Evolutionary conservation across 1,140 invertebrate genomes (phyloP).

Genomic region (Drosophila takahashii): DNA sequence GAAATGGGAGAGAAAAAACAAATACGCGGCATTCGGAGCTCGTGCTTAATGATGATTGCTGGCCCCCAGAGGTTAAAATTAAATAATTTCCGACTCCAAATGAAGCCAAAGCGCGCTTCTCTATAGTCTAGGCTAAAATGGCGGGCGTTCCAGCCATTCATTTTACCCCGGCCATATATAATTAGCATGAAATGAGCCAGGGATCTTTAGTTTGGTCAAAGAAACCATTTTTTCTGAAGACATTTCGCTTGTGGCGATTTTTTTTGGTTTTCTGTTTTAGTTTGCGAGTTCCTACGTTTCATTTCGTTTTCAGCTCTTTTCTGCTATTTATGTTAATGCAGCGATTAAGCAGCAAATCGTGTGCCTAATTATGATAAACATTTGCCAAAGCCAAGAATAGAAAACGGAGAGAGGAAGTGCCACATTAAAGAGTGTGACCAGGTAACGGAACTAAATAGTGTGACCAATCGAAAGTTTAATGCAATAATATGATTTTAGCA

Average conservation of each 20-base stretch:
- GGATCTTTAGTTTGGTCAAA: slow-evolving; percentile 75
- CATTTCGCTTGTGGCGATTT: slow-evolving; percentile 69
- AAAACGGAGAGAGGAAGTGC: slow-evolving; percentile 53
- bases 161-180: slow-evolving; percentile 61
- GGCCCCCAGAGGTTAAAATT: slow-evolving; percentile 81
- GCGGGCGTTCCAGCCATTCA: slow-evolving; percentile 71
- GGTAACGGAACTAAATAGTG: neutral
- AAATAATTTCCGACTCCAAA: slow-evolving; percentile 74
- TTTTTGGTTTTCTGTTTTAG: slow-evolving; percentile 19
- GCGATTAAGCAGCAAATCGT: slow-evolving; percentile 81
- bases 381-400: slow-evolving; percentile 37
- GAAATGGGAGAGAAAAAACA: slow-evolving; percentile 31
- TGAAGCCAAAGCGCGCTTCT: slow-evolving; percentile 36
- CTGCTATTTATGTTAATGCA: slow-evolving; percentile 71
- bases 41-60: slow-evolving; percentile 82
- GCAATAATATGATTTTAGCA: neutral
- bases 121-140: slow-evolving; percentile 64
- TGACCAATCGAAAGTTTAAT: neutral
- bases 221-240: slow-evolving; percentile 49
- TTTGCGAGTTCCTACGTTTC: slow-evolving; percentile 20
- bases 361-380: slow-evolving; percentile 79
- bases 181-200: slow-evolving; percentile 83
- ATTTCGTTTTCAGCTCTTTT: slow-evolving; percentile 37
- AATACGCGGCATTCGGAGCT: slow-evolving; percentile 63
- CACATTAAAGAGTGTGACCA: slow-evolving; percentile 18